phyloP scores from a whole-genome alignment of 2,113 vertebrate species.

The Otus sunia region DNA sequence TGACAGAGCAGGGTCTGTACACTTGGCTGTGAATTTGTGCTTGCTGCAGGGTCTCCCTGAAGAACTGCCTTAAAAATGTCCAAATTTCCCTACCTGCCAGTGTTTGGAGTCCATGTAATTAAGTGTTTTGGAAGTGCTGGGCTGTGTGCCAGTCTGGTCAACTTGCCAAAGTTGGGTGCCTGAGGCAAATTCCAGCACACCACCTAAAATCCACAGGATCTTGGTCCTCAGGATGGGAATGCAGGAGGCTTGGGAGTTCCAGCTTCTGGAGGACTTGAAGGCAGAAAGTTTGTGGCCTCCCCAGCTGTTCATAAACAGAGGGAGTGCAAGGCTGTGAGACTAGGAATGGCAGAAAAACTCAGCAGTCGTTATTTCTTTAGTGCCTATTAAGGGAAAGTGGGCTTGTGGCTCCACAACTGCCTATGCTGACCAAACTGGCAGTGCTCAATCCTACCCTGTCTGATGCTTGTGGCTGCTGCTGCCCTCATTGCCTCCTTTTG shows the following conservation, averaged over 20 bases:
- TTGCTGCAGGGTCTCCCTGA: background rate
- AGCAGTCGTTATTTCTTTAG: background rate
- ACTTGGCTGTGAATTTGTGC: background rate
- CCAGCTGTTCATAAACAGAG: background rate
- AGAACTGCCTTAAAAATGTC: background rate
- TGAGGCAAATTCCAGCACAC: background rate
- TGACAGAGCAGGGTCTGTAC: background rate
- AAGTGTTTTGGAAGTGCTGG: fast-evolving
- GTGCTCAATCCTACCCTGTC: background rate
- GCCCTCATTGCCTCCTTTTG: background rate
- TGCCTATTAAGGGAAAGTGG: background rate
- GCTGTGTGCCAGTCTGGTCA: background rate
- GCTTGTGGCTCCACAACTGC: background rate
- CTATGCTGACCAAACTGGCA: background rate
- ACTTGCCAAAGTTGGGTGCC: background rate
- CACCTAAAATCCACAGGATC: background rate
- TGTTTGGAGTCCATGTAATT: background rate
- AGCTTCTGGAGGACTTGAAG: fast-evolving
- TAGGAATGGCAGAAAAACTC: background rate
- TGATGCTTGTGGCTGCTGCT: background rate
- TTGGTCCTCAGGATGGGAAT: background rate
- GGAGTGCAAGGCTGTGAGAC: fast-evolving
- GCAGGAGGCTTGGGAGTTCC: background rate
- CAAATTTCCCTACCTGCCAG: background rate
- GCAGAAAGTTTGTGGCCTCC: background rate